Evolutionary conservation across 2,113 vertebrate species (phyloP).

Genomic region (Epinephelus lanceolatus): DNA sequence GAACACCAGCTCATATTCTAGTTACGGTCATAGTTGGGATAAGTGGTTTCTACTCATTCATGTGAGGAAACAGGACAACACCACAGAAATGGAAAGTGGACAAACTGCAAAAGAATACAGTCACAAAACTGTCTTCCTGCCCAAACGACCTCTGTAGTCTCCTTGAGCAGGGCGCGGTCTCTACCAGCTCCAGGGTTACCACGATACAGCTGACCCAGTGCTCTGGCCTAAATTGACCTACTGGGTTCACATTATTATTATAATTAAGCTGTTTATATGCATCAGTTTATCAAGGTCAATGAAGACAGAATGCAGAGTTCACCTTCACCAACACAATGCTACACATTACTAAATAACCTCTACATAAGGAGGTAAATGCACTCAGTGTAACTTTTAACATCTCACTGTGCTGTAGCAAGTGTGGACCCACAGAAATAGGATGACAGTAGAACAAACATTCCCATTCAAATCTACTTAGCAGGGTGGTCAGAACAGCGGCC

Average conservation of each 20-base stretch:
- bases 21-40: conserved; percentile 36
- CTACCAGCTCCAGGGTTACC: neutral
- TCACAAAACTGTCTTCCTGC: conserved; percentile 16
- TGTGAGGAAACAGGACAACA: conserved; percentile 23
- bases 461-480: too few relatives aligned
- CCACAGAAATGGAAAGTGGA: conserved; percentile 19
- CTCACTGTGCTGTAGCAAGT: neutral
- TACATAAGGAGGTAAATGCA: neutral
- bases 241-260: conserved; percentile 9
- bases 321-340: neutral
- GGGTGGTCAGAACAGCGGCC: too few relatives aligned
- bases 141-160: conserved; percentile 2
- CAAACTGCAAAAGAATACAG: neutral
- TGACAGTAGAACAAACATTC: too few relatives aligned
- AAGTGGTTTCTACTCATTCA: conserved; percentile 25
- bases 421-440: too few relatives aligned
- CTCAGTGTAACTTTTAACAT: neutral
- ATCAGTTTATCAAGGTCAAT: conserved; percentile 34
- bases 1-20: conserved; percentile 20
- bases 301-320: conserved; percentile 9
- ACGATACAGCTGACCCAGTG: conserved; percentile 17
- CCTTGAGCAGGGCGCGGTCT: conserved; percentile 21
- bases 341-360: neutral
- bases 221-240: neutral
- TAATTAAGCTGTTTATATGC: conserved; percentile 41